phyloP scores from a whole-genome alignment of 2,888 invertebrate species.

The Drosophila hamatofila region DNA sequence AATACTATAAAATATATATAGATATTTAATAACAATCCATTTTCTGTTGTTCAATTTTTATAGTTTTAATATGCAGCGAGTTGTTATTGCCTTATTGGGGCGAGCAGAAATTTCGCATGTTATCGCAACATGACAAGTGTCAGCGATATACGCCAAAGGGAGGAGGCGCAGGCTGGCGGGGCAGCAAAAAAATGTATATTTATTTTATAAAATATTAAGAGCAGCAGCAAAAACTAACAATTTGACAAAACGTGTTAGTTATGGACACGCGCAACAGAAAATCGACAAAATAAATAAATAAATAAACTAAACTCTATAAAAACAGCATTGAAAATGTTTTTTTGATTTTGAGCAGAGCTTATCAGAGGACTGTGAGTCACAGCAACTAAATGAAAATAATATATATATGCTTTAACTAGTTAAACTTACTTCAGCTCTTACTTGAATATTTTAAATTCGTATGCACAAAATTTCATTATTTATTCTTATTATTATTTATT shows the following conservation, averaged over 20 bases:
- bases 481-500: background rate
- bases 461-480: slow-evolving; percentile 1
- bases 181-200: background rate
- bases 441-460: background rate
- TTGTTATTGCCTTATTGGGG: slow-evolving; percentile 51
- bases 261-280: slow-evolving; percentile 36
- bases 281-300: slow-evolving; percentile 14
- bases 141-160: slow-evolving; percentile 40
- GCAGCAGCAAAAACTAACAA: slow-evolving; percentile 39
- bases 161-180: background rate
- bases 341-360: slow-evolving; percentile 23
- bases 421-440: slow-evolving; percentile 16
- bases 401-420: background rate
- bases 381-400: slow-evolving; percentile 3
- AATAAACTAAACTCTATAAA: slow-evolving; percentile 3
- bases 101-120: slow-evolving; percentile 72
- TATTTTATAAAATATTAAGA: slow-evolving; percentile 13
- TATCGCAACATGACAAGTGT: slow-evolving; percentile 75
- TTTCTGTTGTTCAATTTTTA: slow-evolving; percentile 37
- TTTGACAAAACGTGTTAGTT: slow-evolving; percentile 61
- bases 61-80: slow-evolving; percentile 60
- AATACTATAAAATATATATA: slow-evolving; percentile 35
- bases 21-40: slow-evolving; percentile 62
- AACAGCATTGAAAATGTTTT: slow-evolving; percentile 36
- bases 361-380: slow-evolving; percentile 42